Conservation (phyloP, 2,113 vertebrate genomes). For the Telmatochromis bifrenatus region DNA sequence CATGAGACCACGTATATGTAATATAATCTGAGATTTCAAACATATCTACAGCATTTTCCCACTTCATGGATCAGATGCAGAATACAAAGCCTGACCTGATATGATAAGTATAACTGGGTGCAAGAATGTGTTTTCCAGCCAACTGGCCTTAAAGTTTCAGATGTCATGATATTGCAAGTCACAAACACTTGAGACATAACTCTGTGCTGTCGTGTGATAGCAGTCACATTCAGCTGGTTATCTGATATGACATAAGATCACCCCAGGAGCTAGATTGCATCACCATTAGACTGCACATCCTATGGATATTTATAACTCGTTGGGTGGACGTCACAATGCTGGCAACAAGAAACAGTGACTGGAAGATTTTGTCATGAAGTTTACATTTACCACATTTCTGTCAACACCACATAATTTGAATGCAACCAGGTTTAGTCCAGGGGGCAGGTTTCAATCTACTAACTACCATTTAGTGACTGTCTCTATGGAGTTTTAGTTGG, state of each 20-base stretch:
- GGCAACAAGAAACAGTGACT: neutral
- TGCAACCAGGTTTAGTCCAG: neutral
- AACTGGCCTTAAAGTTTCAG: neutral
- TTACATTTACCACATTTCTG: neutral
- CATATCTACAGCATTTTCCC: neutral
- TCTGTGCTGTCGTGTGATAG: neutral
- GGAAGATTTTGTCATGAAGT: neutral
- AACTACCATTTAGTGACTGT: neutral
- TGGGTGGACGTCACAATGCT: neutral
- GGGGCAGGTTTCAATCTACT: neutral
- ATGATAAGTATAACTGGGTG: neutral
- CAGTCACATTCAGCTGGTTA: neutral
- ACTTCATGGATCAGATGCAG: neutral
- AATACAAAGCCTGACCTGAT: neutral
- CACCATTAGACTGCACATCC: neutral
- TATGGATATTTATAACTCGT: slow-evolving; percentile 8
- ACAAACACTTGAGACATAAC: neutral
- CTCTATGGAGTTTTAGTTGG: neutral
- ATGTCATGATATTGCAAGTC: neutral
- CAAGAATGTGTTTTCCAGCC: neutral
- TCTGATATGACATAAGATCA: neutral
- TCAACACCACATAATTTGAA: neutral
- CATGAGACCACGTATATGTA: neutral
- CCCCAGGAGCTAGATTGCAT: neutral
- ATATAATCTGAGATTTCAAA: neutral